Percentiles rank a stretch among this genome's conserved stretches.
These are phyloP conservation scores for Listronotus oregonensis DNA, from an alignment of 1,140 invertebrate species.

Conservation along the genomic window DNA sequence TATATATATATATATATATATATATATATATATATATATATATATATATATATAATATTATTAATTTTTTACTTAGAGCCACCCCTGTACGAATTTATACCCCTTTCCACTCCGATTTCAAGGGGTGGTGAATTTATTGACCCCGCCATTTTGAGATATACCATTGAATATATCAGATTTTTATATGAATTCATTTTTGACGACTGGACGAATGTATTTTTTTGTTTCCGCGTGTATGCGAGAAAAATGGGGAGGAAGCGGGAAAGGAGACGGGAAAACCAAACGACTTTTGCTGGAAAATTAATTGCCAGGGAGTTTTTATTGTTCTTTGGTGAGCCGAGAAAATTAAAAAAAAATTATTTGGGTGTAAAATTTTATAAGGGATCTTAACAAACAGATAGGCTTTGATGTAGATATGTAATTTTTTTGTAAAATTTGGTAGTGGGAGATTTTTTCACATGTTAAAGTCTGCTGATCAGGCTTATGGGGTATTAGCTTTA, in stretches of 20 bases:
- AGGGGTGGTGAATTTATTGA: slow-evolving; percentile 34
- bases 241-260: slow-evolving; percentile 1
- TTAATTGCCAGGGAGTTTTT: slow-evolving; percentile 30
- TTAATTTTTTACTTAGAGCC: not conserved
- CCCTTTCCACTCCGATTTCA: slow-evolving; percentile 23
- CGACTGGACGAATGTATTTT: slow-evolving; percentile 35
- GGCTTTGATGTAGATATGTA: no score
- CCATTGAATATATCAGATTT: slow-evolving; percentile 38
- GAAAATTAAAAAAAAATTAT: slow-evolving; percentile 30
- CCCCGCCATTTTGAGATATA: slow-evolving; percentile 34
- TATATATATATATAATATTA: no score
- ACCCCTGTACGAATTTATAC: not conserved
- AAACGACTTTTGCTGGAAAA: slow-evolving; percentile 34
- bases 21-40: no score
- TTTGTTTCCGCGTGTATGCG: slow-evolving; percentile 16
- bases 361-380: slow-evolving; percentile 19
- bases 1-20: no score
- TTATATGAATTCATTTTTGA: slow-evolving; percentile 38
- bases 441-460: no score
- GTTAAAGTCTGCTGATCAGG: no score
- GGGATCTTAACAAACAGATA: not conserved
- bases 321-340: slow-evolving; percentile 16
- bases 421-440: no score
- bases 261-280: slow-evolving; percentile 15
- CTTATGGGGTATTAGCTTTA: no score